Evolutionary conservation across 2,888 invertebrate genomes (phyloP).

Genomic region (Resseliella maxima): DNA sequence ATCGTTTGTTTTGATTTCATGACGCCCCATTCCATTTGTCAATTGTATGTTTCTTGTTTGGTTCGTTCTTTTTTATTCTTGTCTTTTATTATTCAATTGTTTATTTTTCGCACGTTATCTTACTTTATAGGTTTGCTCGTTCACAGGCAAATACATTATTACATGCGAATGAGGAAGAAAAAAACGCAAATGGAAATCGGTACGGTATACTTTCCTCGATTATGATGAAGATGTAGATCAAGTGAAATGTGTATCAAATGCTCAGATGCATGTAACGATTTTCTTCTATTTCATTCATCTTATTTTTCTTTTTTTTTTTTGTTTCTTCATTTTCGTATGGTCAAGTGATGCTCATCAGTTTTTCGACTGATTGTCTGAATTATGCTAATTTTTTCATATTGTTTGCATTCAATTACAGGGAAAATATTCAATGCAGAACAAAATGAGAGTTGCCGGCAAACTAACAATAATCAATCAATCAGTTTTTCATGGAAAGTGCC

Average conservation of each 20-base stretch:
- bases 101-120: slow-evolving; percentile 28
- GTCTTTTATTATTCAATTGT: neutral
- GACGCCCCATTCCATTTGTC: neutral
- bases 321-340: neutral
- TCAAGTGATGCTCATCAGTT: neutral
- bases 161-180: neutral
- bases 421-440: neutral
- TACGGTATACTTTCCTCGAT: neutral
- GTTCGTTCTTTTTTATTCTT: neutral
- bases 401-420: too few relatives aligned
- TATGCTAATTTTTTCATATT: too few relatives aligned
- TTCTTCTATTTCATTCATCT: neutral
- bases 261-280: neutral
- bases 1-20: neutral
- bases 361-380: too few relatives aligned
- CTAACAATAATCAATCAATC: neutral
- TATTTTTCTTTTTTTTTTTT: neutral
- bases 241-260: neutral
- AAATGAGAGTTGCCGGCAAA: neutral
- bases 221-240: neutral
- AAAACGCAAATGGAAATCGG: neutral
- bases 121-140: neutral
- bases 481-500: too few relatives aligned
- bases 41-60: too few relatives aligned
- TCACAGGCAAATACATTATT: neutral